Evolutionary conservation across 2,113 vertebrate genomes (phyloP), one percentile per base, ranked within the genome.

Genomic region (Elachura formosa): DNA sequence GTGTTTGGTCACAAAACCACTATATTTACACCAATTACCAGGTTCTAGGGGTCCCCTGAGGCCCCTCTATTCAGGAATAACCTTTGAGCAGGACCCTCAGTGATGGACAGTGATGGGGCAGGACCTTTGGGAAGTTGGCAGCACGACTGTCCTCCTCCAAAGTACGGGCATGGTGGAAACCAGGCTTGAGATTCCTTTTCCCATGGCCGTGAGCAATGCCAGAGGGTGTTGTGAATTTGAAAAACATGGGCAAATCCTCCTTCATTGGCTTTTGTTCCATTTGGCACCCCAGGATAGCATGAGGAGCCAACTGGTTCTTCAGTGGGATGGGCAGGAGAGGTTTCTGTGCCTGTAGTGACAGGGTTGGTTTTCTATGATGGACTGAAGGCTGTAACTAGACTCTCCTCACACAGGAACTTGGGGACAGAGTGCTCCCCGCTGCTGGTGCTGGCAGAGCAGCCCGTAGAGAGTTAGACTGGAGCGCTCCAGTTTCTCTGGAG

Each of bases 401-500:
- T 97, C 96, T 97, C 95, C 96, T 93, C 63, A 97, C 79, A 90
- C 96, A 97, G 97, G 96, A 96, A 40, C 95, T 69, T 97, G 96
- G 93, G 95, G 95, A 45, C 96, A 96, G 96, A 95, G 94, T 21
- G 93, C 95, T 96, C 95, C 86, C 94, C 95, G 51, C 75, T 96
- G 97, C 94, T 93, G 96, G 83, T 96, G 93, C 95, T 97, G 96
- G 96, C 96, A 96, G 95, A 93, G 96, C 96, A 96, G 97, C 38
- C 96, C 90, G 90, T 97, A 97, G 96, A 96, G 95, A 92, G 96
- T 96, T 97, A 96, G 96, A 96, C 94, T 96, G 97, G 96, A 96
- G 94, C 66, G 40, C 87, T 96, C 93, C 95, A 96, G 94, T 94
- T 96, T 96, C 97, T 96, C 96, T 96, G 96, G 96, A 96, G 97